Conservation (phyloP, 2,888 invertebrate species). For the Caenorhabditis panamensis region DNA sequence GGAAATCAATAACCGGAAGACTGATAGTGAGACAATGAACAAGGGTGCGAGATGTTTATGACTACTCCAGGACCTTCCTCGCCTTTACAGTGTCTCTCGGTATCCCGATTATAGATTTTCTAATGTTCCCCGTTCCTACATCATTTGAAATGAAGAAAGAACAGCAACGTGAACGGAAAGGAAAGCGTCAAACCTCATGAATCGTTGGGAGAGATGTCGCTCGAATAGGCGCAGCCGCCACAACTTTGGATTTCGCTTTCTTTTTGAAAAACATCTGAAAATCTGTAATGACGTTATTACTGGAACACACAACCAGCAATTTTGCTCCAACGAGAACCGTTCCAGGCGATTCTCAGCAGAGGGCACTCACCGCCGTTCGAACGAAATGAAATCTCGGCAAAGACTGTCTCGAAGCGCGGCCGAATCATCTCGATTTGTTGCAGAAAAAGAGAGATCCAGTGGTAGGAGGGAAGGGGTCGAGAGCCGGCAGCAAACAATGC, state of each 20-base stretch:
- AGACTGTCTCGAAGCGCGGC: conserved; percentile 37
- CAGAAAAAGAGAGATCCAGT: conserved; percentile 31
- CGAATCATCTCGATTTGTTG: conserved; percentile 33
- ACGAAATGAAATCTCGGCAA: conserved; percentile 45
- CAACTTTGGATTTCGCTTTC: conserved; percentile 40
- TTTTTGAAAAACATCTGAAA: conserved; percentile 56
- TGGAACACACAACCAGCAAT: not conserved
- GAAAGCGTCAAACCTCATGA: conserved; percentile 21
- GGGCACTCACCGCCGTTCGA: conserved; percentile 47
- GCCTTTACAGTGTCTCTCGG: too few species aligned
- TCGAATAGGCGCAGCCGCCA: conserved; percentile 26
- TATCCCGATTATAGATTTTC: too few species aligned
- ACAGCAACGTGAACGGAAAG: too few species aligned
- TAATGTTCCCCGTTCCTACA: too few species aligned
- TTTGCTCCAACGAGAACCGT: conserved; percentile 6
- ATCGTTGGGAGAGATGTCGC: conserved; percentile 49
- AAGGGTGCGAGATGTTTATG: too few species aligned
- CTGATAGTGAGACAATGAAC: too few species aligned
- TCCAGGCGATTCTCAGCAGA: not conserved
- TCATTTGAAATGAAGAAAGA: too few species aligned
- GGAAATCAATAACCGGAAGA: too few species aligned
- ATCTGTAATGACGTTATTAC: conserved; percentile 25
- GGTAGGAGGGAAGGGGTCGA: conserved; percentile 15
- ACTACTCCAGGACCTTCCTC: too few species aligned
- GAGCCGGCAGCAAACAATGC: conserved; percentile 49